phyloP scores from a whole-genome alignment of 2,888 invertebrate genomes.

The Diadegma fenestrale region DNA sequence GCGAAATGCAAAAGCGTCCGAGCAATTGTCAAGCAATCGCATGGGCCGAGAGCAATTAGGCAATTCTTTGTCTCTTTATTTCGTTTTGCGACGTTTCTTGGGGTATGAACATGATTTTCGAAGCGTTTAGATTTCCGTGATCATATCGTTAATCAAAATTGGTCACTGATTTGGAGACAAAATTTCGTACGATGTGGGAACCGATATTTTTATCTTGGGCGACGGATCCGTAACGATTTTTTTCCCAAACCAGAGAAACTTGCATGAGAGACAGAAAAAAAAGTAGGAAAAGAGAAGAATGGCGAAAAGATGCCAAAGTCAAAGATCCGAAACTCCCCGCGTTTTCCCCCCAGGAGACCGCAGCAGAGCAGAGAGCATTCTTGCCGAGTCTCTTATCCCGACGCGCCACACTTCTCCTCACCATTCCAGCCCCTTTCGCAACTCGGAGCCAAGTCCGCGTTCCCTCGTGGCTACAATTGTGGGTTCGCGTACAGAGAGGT shows the following conservation, averaged over 20 bases:
- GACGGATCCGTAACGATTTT: not conserved
- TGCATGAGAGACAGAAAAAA: constrained; percentile 4
- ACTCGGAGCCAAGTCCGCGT: constrained; percentile 64
- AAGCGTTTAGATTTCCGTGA: not conserved
- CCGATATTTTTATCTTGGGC: not conserved
- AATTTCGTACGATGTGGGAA: not conserved
- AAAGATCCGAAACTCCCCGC: constrained; percentile 57
- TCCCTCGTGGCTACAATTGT: constrained; percentile 35
- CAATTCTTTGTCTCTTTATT: constrained; percentile 51
- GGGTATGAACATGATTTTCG: too few relatives aligned
- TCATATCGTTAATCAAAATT: not conserved
- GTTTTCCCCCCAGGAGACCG: constrained; percentile 60
- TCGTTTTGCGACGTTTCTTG: too few relatives aligned
- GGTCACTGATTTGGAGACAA: not conserved
- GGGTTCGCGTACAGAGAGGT: constrained; percentile 31
- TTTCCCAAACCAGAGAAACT: not conserved
- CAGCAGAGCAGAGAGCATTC: constrained; percentile 57
- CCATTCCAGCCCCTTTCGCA: constrained; percentile 55
- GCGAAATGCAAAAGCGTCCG: constrained; percentile 28
- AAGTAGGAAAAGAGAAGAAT: constrained; percentile 41
- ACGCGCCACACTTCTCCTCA: constrained; percentile 28
- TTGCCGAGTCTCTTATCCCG: constrained; percentile 54
- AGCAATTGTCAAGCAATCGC: constrained; percentile 68
- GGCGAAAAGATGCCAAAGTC: constrained; percentile 58
- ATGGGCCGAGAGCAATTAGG: constrained; percentile 73